Base-by-base conservation (phyloP, 2,113 vertebrate species). In the Paramormyrops kingsleyae region DNA sequence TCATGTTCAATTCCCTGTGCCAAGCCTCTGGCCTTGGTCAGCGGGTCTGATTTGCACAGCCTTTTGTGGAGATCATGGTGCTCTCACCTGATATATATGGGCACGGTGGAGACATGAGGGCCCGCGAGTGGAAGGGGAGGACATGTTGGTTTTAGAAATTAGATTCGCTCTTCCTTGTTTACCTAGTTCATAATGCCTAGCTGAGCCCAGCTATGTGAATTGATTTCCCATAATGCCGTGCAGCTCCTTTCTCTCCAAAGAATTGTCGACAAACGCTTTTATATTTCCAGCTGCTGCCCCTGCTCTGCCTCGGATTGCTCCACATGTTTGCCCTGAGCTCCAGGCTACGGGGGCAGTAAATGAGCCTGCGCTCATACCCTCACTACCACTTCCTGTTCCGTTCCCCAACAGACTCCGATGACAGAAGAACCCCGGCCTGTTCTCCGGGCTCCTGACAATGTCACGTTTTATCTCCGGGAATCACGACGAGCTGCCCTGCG, bases 371-470 rank as follows among this genome's bases (percentile, higher is more conserved):
- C 42, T 46, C 39, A 42, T 19, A 17, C 49, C 46, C 5, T 83
- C 52, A 6, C 19, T 39, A 27, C 44, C 24, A 47, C 44, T 66
- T 47, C 59, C 24, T 47, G 66, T 66, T 87, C 59, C 35, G 24
- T 84, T 49, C 90, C 24, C 44, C 59, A 50, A 0, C 92, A 99
- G 98, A 94, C 95, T 99, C 91, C 95, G 97, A 84, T 94, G 98
- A 21, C 97, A 99, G 95, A 97, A 98, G 95, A 97, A 93, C 2
- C 93, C 97, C 0, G 95, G 96, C 0, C 94, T 99, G 0, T 99
- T 99, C 0, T 95, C 97, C 83, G 98, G 98, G 94, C 97, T 3
- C 15, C 9, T 98, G 90, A 96, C 97, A 66, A 94, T 96, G 0
- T 1, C 97, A 24, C 97, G 97, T 46, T 99, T 98, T 12, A 92